Conservation (phyloP, 2,113 vertebrate genomes). For the Noctilio leporinus region DNA sequence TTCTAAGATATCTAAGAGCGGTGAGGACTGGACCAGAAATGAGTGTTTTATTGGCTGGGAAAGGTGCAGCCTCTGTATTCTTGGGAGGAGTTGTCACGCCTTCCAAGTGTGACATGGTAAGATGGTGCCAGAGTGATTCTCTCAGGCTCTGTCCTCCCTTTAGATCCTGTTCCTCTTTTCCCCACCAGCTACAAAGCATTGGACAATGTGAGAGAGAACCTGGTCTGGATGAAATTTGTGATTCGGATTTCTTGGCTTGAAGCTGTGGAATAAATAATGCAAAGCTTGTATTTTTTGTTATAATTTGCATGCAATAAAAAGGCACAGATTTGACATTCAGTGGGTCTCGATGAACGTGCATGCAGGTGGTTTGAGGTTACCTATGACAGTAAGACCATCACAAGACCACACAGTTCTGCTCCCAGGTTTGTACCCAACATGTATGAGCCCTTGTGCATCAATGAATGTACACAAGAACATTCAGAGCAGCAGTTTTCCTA, state of each 20-base stretch:
- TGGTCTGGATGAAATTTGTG: background rate
- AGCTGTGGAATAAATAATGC: background rate
- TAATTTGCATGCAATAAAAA: background rate
- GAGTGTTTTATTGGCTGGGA: no score
- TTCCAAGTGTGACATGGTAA: background rate
- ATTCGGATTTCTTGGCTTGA: background rate
- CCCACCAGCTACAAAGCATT: background rate
- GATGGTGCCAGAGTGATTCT: background rate
- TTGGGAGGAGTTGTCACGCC: background rate
- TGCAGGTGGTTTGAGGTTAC: background rate
- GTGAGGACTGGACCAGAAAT: fast-evolving
- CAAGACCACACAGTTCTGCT: background rate
- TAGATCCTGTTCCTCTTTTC: background rate
- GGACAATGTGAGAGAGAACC: background rate
- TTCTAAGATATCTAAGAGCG: background rate
- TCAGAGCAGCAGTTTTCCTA: background rate
- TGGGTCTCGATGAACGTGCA: background rate
- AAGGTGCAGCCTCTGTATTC: background rate
- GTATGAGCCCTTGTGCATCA: background rate
- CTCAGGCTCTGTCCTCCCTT: background rate
- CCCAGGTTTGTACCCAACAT: background rate
- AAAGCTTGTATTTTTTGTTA: background rate
- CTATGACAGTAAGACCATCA: background rate
- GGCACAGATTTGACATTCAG: background rate
- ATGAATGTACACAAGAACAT: background rate